Conservation (phyloP, 2,113 vertebrate genomes). For the Neogobius melanostomus region DNA sequence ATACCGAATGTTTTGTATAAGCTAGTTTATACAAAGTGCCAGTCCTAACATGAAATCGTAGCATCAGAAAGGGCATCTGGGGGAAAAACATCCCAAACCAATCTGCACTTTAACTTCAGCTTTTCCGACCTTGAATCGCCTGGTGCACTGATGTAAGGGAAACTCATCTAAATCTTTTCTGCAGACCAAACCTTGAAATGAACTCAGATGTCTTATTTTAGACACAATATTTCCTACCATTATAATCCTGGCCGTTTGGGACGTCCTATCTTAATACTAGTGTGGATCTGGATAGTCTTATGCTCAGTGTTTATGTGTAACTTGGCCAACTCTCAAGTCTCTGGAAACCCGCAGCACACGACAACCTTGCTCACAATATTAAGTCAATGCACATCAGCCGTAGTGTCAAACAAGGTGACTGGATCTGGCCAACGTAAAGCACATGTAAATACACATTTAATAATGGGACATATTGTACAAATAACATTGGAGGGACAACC, state of each 20-base stretch:
- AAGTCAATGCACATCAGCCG: conserved; percentile 50
- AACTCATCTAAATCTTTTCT: not conserved
- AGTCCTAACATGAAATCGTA: not conserved
- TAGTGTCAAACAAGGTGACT: conserved; percentile 55
- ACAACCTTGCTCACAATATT: conserved; percentile 55
- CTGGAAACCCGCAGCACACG: conserved; percentile 70
- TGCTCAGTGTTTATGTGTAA: conserved; percentile 68
- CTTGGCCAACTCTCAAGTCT: conserved; percentile 60
- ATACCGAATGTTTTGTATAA: not conserved
- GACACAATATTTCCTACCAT: conserved; percentile 59
- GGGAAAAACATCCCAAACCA: not conserved
- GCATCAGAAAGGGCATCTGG: not conserved
- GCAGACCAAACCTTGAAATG: conserved; percentile 22
- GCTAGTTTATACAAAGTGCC: not conserved
- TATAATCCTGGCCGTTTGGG: conserved; percentile 53
- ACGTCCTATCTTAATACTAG: conserved; percentile 55
- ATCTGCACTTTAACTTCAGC: not conserved
- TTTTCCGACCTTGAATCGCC: not conserved
- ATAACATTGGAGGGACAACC: conserved; percentile 16
- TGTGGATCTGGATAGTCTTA: conserved; percentile 76
- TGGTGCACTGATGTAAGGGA: not conserved
- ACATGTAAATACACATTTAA: conserved; percentile 52
- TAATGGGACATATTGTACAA: conserved; percentile 34
- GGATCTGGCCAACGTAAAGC: conserved; percentile 35
- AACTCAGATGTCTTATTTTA: conserved; percentile 37